Base-by-base conservation (phyloP, 2,113 vertebrate species). In the Perca fluviatilis region DNA sequence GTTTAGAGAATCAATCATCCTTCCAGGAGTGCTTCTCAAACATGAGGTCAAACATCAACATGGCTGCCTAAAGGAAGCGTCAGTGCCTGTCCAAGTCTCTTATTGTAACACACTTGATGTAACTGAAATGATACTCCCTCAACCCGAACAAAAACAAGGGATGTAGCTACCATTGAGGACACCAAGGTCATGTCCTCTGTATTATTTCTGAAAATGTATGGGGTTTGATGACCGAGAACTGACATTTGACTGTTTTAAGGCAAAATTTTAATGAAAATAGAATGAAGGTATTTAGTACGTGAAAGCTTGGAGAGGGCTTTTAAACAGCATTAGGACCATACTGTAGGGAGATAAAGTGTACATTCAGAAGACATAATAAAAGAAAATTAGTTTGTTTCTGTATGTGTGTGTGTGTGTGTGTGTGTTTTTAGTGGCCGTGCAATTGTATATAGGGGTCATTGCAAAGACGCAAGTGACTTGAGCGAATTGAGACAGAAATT, bases 1-100 rank as follows among this genome's bases (percentile, higher is more conserved):
- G 40, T 71, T 43, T 46, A 33, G 46, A 57, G n/a, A 53, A 63
- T 64, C 77, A 81, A 49, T 68, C 47, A 23, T 74, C 23, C 0
- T 19, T 4, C 10, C 12, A 3, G 27, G 30, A 51, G 18, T 46
- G 71, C 62, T 77, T 80, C 57, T 60, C 33, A 40, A 47, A 46
- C 5, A 19, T 33, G 27, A 53, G 30, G 25, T 72, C 57, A 71
- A 60, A 64, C 58, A 47, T 43, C 15, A 62, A 47, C 23, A 46
- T 53, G 66, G 64, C 16, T 7, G 5, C 30, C 13, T 47, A 19
- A 58, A 27, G 25, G 54, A 60, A 25, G 36, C 19, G 2, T 33
- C 54, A 46, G 51, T 27, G 18, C 25, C 40, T 49, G 14, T 58
- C 64, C 63, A 58, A n/a, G 19, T 36, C 30, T 40, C 36, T 12